phyloP scores from a whole-genome alignment of 2,113 vertebrate species.

The Sisor rabdophorus region DNA sequence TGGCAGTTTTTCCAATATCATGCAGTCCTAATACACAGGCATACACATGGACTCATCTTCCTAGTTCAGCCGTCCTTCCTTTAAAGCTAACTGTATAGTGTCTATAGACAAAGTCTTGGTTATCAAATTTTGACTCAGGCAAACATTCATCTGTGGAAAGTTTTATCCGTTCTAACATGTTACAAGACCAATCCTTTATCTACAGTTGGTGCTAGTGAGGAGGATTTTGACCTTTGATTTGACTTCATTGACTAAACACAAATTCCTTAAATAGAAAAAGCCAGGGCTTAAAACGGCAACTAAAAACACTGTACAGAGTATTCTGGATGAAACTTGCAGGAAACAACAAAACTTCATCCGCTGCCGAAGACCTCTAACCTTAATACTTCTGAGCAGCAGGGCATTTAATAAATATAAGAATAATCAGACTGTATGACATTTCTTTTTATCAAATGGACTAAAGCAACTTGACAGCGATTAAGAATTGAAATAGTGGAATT shows the following conservation, averaged over 20 bases:
- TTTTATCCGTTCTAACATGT: conserved; percentile 62
- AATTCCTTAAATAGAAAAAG: conserved; percentile 50
- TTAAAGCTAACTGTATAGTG: conserved; percentile 56
- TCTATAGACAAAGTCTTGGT: too few relatives aligned
- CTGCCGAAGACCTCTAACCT: not conserved
- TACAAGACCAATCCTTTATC: conserved; percentile 67
- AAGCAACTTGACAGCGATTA: too few relatives aligned
- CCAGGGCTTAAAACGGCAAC: conserved; percentile 54
- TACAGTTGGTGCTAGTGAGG: conserved; percentile 70
- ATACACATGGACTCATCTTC: conserved; percentile 9
- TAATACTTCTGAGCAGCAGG: conserved; percentile 17
- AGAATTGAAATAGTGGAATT: too few relatives aligned
- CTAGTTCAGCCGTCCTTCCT: not conserved
- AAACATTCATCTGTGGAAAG: conserved; percentile 75
- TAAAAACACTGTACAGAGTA: not conserved
- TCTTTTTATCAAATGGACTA: too few relatives aligned
- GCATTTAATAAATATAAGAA: not conserved
- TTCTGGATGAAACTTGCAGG: conserved; percentile 46
- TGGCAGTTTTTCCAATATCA: too few relatives aligned
- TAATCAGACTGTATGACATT: not conserved
- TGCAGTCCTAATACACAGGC: conserved; percentile 18
- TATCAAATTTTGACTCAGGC: conserved; percentile 71
- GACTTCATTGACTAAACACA: conserved; percentile 52
- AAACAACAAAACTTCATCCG: not conserved
- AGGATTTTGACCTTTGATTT: conserved; percentile 73